phyloP scores from a whole-genome alignment of 2,888 invertebrate genomes.

The Selenia dentaria region DNA sequence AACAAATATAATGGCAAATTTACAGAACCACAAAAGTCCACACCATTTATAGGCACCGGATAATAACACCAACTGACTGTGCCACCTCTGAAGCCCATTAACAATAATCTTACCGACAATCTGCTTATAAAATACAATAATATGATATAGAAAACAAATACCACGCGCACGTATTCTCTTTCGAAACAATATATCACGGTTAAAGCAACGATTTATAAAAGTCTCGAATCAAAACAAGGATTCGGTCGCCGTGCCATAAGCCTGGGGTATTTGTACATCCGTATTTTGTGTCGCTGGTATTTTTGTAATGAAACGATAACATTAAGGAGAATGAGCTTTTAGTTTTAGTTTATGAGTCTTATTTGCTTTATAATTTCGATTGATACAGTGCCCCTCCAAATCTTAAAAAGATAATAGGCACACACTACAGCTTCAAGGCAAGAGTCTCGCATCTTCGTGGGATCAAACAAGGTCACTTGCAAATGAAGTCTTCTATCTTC shows the following conservation, averaged over 20 bases:
- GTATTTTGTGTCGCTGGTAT: constrained; percentile 38
- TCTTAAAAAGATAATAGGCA: no score
- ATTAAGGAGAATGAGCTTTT: no score
- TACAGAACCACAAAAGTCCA: constrained; percentile 8
- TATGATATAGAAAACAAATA: constrained; percentile 45
- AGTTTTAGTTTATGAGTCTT: no score
- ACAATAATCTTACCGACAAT: constrained; percentile 23
- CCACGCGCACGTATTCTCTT: constrained; percentile 41
- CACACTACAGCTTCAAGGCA: no score
- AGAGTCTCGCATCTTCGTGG: no score
- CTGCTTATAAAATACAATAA: constrained; percentile 42
- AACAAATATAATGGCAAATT: constrained; percentile 6
- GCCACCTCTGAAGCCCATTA: constrained; percentile 27
- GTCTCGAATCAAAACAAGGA: constrained; percentile 50
- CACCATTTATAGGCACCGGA: constrained; percentile 22
- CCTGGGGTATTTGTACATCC: constrained; percentile 31
- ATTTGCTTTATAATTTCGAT: no score
- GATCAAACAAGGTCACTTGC: no score
- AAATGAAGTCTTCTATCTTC: no score
- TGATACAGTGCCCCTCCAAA: no score
- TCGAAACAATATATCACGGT: constrained; percentile 51
- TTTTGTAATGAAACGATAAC: constrained; percentile 24
- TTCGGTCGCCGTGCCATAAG: constrained; percentile 43
- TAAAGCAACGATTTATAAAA: constrained; percentile 55
- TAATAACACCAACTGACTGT: constrained; percentile 20